A percentile compares a stretch with the other conserved stretches of the same genome.
phyloP scores from a whole-genome alignment of 2,888 invertebrate species.

The Drosophila sordidapex region DNA sequence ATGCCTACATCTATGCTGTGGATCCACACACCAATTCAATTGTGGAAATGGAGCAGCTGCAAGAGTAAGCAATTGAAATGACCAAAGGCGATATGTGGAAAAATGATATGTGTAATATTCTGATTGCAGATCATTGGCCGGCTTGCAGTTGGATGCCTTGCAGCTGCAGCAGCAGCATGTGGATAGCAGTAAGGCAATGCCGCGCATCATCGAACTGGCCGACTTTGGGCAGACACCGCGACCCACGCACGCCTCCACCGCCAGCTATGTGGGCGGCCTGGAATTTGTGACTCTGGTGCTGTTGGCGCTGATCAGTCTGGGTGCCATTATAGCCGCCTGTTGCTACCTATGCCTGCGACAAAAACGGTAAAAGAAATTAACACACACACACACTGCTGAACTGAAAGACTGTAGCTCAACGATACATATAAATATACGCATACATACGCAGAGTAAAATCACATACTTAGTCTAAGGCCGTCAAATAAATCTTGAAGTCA shows the following conservation, averaged over 20 bases:
- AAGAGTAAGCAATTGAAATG: constrained; percentile 87
- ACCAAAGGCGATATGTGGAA: not conserved
- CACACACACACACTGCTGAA: constrained; percentile 53
- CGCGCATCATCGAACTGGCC: constrained; percentile 88
- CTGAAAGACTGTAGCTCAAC: constrained; percentile 28
- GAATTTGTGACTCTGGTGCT: constrained; percentile 93
- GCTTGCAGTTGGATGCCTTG: constrained; percentile 75
- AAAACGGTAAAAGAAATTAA: constrained; percentile 83
- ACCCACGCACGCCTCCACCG: constrained; percentile 82
- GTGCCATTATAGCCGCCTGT: constrained; percentile 91
- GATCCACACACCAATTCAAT: constrained; percentile 92
- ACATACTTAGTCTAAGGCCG: constrained; percentile 39
- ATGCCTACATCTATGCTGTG: constrained; percentile 93
- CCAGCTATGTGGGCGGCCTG: constrained; percentile 87
- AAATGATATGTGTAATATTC: not conserved
- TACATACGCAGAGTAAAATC: not conserved
- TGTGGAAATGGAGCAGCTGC: constrained; percentile 91
- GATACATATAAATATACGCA: constrained; percentile 13
- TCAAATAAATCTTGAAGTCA: constrained; percentile 66
- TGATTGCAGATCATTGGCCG: constrained; percentile 86
- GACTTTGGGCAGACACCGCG: constrained; percentile 81
- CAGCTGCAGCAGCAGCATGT: constrained; percentile 61
- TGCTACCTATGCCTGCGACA: constrained; percentile 90
- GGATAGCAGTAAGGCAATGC: constrained; percentile 86
- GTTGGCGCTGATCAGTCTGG: constrained; percentile 92